Evolutionary conservation across 2,113 vertebrate species (phyloP).

Genomic region (Nyctibius bracteatus): DNA sequence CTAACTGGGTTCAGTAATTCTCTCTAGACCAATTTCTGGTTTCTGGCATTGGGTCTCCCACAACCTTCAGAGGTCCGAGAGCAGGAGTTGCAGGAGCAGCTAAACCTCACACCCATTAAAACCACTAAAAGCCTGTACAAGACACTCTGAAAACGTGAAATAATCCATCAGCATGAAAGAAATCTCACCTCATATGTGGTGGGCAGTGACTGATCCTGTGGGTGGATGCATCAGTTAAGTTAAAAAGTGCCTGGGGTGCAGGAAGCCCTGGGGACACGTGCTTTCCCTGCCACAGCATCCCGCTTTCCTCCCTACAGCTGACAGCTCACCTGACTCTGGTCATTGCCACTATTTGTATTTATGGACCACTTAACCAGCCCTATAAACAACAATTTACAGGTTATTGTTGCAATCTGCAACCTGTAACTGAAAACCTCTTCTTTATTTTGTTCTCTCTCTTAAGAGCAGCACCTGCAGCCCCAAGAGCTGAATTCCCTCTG

Average conservation of each 20-base stretch:
- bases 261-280: background rate
- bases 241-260: background rate
- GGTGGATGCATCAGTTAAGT: background rate
- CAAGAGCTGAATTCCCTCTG: background rate
- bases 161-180: background rate
- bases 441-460: background rate
- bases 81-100: background rate
- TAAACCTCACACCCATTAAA: background rate
- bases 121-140: background rate
- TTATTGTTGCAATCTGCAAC: background rate
- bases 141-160: background rate
- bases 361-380: background rate
- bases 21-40: background rate
- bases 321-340: background rate
- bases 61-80: background rate
- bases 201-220: background rate
- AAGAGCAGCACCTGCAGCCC: background rate
- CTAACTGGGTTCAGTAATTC: background rate
- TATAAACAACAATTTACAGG: background rate
- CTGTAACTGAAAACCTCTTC: background rate
- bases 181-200: background rate
- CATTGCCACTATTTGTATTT: background rate
- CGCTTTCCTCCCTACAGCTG: background rate
- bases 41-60: background rate
- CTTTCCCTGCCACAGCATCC: background rate